phyloP scores from a whole-genome alignment of 2,888 invertebrate genomes.

The Cephalotes varians region DNA sequence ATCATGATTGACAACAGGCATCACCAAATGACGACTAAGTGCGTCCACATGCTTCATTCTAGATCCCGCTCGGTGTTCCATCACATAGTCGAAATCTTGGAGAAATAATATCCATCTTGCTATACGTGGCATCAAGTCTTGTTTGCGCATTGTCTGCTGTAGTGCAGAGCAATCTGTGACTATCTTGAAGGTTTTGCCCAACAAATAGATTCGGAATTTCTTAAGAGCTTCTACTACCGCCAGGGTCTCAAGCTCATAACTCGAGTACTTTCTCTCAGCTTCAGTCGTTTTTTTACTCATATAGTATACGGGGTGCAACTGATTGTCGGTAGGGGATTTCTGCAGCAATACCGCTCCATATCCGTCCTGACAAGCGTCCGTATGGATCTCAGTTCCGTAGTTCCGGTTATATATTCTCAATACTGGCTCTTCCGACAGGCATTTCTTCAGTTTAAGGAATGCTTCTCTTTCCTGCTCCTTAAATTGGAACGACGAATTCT shows the following conservation, averaged over 20 bases:
- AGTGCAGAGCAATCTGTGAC: constrained; percentile 57
- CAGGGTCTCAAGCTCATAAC: constrained; percentile 34
- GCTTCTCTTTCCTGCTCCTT: constrained; percentile 10
- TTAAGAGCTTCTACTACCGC: constrained; percentile 22
- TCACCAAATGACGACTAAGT: constrained; percentile 35
- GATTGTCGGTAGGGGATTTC: constrained; percentile 37
- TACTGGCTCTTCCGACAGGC: constrained; percentile 59
- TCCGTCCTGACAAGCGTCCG: constrained; percentile 59
- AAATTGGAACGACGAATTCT: constrained; percentile 35
- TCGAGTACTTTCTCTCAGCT: background rate
- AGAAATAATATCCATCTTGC: constrained; percentile 52
- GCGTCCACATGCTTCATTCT: constrained; percentile 59
- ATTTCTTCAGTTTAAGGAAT: constrained; percentile 50
- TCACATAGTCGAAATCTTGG: constrained; percentile 46
- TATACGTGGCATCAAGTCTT: constrained; percentile 39
- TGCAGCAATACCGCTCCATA: constrained; percentile 66
- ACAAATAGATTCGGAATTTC: constrained; percentile 48
- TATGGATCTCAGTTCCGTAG: constrained; percentile 59
- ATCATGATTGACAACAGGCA: background rate
- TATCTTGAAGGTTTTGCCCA: constrained; percentile 53
- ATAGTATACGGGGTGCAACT: constrained; percentile 54
- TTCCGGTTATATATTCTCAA: constrained; percentile 64
- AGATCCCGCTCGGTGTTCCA: constrained; percentile 41
- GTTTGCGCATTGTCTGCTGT: constrained; percentile 54
- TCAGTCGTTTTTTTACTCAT: constrained; percentile 57